These are phyloP conservation scores for Ricordea florida DNA, from an alignment of 92 coral and sea anemone species.

Conservation along the genomic window DNA sequence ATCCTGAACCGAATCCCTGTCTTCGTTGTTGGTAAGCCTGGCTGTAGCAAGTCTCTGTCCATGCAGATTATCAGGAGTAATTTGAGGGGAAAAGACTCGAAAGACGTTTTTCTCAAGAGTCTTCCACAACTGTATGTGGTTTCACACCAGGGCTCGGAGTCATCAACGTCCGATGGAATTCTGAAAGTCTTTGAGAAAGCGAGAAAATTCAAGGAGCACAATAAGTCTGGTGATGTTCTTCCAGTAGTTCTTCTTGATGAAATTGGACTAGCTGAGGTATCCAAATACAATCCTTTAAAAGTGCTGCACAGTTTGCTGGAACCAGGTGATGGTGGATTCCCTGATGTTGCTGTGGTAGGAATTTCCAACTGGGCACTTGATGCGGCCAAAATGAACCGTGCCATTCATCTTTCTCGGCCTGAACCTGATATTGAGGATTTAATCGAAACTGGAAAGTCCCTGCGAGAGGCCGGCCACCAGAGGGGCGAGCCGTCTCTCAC, in stretches of 20 bases:
- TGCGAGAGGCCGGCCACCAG: slow-evolving; percentile 58
- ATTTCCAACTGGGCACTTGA: slow-evolving; percentile 99
- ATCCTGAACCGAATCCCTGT: slow-evolving; percentile 94
- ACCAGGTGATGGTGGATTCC: slow-evolving; percentile 80
- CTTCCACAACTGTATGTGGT: slow-evolving; percentile 94
- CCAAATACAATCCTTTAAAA: slow-evolving; percentile 95
- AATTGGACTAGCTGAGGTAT: slow-evolving; percentile 95
- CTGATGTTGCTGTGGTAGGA: slow-evolving; percentile 99
- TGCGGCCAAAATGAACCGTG: slow-evolving; percentile 99
- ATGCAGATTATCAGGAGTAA: slow-evolving; percentile 95
- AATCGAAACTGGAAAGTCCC: slow-evolving; percentile 86
- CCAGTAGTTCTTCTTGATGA: slow-evolving; percentile 98
- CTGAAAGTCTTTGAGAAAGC: slow-evolving; percentile 96
- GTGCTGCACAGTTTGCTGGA: slow-evolving; percentile 95
- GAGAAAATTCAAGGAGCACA: slow-evolving; percentile 78
- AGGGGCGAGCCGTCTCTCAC: background rate
- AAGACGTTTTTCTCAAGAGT: slow-evolving; percentile 73
- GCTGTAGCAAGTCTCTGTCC: slow-evolving; percentile 97
- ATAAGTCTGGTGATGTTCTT: slow-evolving; percentile 74
- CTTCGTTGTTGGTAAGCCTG: slow-evolving; percentile 97
- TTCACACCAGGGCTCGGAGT: slow-evolving; percentile 97
- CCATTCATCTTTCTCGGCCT: slow-evolving; percentile 96
- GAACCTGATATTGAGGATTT: slow-evolving; percentile 89
- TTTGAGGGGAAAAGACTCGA: slow-evolving; percentile 88
- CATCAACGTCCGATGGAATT: slow-evolving; percentile 96